Conservation (phyloP, 2,113 vertebrate species). For the Bubo scandiacus region DNA sequence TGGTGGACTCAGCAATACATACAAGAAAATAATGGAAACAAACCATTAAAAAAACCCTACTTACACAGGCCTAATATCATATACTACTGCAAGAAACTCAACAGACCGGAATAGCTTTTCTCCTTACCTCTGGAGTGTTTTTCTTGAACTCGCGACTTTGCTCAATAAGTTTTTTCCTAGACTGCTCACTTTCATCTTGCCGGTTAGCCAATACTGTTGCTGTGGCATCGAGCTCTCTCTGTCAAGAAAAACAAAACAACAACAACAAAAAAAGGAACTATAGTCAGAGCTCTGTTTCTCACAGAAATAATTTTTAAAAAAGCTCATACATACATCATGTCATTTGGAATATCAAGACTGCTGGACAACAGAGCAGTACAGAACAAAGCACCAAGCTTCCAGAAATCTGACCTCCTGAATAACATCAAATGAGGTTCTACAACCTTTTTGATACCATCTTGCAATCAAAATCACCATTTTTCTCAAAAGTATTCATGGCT, state of each 20-base stretch:
- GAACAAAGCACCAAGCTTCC: not conserved
- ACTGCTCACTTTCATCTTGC: constrained; percentile 99
- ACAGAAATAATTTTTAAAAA: not conserved
- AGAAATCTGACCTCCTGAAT: not conserved
- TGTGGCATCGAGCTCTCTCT: constrained; percentile 97
- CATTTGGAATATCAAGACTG: fast-evolving
- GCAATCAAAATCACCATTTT: not conserved
- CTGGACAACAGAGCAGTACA: not conserved
- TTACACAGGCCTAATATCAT: not conserved
- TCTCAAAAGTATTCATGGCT: not conserved
- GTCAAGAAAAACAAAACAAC: constrained; percentile 45
- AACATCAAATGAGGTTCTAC: not conserved
- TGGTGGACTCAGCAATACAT: not conserved
- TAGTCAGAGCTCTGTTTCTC: not conserved
- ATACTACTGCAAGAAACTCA: not conserved
- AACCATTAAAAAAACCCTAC: not conserved
- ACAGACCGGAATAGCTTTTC: not conserved
- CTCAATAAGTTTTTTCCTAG: constrained; percentile 96
- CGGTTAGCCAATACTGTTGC: constrained; percentile 97
- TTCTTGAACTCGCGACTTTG: constrained; percentile 99
- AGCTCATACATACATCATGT: fast-evolving
- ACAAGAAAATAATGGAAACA: not conserved
- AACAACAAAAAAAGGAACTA: not conserved
- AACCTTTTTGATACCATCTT: not conserved
- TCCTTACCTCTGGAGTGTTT: constrained; percentile 97